These are phyloP conservation scores for Diglossa cyanea DNA, from an alignment of 2,797 vertebrate genomes.

Conservation along the genomic window DNA sequence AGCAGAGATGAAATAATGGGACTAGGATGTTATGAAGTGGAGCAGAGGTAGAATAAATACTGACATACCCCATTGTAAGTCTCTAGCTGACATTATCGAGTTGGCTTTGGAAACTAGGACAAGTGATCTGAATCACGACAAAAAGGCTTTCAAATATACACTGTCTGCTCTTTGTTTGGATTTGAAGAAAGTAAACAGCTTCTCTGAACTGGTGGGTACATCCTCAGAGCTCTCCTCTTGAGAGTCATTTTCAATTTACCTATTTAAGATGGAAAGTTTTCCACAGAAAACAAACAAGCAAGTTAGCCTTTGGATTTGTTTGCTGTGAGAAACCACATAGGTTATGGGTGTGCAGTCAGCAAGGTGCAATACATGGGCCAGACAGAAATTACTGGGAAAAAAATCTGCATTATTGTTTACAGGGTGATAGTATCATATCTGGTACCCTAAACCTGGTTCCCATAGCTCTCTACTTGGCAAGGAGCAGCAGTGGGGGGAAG, in stretches of 20 bases:
- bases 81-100: slow-evolving; percentile 21
- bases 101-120: slow-evolving; percentile 52
- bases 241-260: background rate
- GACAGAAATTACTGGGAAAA: background rate
- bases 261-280: slow-evolving; percentile 3
- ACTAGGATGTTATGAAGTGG: slow-evolving; percentile 24
- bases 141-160: slow-evolving; percentile 54
- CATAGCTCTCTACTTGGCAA: background rate
- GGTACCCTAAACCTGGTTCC: background rate
- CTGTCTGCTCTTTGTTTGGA: slow-evolving; percentile 43
- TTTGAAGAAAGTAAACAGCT: slow-evolving; percentile 30
- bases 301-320: background rate
- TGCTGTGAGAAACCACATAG: background rate
- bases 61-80: slow-evolving; percentile 47
- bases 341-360: background rate
- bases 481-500: background rate
- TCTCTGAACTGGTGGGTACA: background rate
- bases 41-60: slow-evolving; percentile 54
- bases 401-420: background rate
- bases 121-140: slow-evolving; percentile 49
- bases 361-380: background rate
- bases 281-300: background rate
- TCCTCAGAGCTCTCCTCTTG: background rate
- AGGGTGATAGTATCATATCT: background rate
- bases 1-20: slow-evolving; percentile 43